Conservation (phyloP, 2,888 invertebrate species). For the Nephrotoma appendiculata region DNA sequence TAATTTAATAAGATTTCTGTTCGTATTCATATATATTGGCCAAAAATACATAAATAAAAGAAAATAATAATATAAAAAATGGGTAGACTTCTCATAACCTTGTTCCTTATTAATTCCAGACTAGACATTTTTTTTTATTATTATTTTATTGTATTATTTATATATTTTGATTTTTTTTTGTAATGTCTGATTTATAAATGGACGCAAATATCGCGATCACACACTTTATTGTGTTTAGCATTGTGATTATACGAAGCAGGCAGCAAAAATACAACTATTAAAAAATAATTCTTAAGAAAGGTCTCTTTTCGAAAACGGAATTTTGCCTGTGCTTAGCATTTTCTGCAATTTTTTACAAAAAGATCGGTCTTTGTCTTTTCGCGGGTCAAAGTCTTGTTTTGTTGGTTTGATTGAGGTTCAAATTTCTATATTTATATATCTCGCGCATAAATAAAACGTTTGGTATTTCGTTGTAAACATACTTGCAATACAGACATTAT, state of each 20-base stretch:
- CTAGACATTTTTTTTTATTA: background rate
- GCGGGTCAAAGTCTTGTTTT: background rate
- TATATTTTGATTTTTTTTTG: background rate
- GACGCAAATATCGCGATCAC: background rate
- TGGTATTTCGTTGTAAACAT: background rate
- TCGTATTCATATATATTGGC: background rate
- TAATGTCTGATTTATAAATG: background rate
- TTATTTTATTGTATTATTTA: background rate
- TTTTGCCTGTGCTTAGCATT: background rate
- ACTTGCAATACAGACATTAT: background rate
- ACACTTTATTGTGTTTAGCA: background rate
- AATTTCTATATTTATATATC: background rate
- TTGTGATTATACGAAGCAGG: background rate
- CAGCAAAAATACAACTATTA: background rate
- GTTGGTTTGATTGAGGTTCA: background rate
- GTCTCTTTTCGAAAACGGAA: background rate
- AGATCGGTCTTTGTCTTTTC: background rate
- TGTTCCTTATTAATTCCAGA: slow-evolving; percentile 4
- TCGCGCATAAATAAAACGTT: background rate
- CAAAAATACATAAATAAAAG: background rate
- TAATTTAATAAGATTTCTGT: background rate
- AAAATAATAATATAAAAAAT: background rate
- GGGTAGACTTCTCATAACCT: slow-evolving; percentile 3
- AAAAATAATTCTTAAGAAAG: background rate
- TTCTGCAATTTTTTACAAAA: background rate